Conservation (phyloP, 2,113 vertebrate species). For the Ceratotherium simum region DNA sequence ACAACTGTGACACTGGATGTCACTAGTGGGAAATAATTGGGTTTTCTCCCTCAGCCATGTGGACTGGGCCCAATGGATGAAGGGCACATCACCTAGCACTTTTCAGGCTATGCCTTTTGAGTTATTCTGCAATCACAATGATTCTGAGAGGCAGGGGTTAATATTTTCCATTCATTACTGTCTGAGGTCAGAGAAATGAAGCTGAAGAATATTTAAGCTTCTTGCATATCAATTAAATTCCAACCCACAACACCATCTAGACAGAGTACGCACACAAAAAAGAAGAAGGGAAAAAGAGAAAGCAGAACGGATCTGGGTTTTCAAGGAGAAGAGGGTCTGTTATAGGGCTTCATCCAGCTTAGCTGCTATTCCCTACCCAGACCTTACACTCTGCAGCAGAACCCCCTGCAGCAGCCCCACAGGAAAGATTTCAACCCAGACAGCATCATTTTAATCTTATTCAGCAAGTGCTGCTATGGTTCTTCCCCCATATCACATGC, state of each 20-base stretch:
- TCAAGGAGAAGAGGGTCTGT: background rate
- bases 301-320: background rate
- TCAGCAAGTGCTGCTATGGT: background rate
- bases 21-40: background rate
- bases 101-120: background rate
- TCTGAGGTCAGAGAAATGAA: background rate
- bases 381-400: fast-evolving
- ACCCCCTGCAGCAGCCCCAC: background rate
- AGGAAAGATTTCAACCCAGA: too few relatives aligned
- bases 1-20: fast-evolving
- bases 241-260: background rate
- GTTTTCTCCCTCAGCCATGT: background rate
- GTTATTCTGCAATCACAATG: background rate
- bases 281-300: fast-evolving
- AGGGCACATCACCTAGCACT: background rate
- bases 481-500: fast-evolving
- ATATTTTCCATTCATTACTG: background rate
- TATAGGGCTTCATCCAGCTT: fast-evolving
- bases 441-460: fast-evolving
- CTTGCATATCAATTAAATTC: background rate
- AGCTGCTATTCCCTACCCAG: background rate
- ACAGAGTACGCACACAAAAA: background rate
- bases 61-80: background rate
- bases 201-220: background rate
- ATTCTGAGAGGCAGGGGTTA: background rate